phyloP scores from a whole-genome alignment of 1,140 invertebrate species.

The Physella acuta region DNA sequence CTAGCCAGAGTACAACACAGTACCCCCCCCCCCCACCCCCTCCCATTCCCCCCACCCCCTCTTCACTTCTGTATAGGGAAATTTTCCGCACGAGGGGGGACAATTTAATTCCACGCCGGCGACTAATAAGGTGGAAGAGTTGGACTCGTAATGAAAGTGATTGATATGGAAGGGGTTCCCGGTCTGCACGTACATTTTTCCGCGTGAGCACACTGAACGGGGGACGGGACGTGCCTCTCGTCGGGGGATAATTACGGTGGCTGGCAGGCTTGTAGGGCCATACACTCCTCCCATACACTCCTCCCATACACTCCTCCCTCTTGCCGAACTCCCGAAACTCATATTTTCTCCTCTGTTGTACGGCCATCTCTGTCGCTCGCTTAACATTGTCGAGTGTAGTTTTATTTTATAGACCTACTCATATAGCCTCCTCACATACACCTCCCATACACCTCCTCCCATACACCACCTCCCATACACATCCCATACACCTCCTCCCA shows the following conservation, averaged over 20 bases:
- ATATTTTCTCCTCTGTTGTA: too few species aligned
- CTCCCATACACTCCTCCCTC: too few species aligned
- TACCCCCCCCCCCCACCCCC: background rate
- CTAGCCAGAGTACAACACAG: background rate
- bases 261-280: slow-evolving; percentile 6
- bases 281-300: background rate
- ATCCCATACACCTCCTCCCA: too few species aligned
- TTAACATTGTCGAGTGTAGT: too few species aligned
- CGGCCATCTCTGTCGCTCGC: too few species aligned
- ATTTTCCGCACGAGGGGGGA: too few species aligned
- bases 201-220: slow-evolving; percentile 1
- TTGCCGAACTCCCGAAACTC: too few species aligned
- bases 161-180: slow-evolving; percentile 11
- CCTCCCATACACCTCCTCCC: too few species aligned
- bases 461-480: too few species aligned
- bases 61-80: too few species aligned
- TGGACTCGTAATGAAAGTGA: slow-evolving; percentile 8
- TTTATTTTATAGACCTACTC: too few species aligned
- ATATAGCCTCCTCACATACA: too few species aligned
- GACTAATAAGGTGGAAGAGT: slow-evolving; percentile 18
- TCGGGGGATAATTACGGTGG: slow-evolving; percentile 6
- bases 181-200: slow-evolving; percentile 9
- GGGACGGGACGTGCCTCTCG: background rate
- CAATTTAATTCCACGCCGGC: slow-evolving; percentile 14
- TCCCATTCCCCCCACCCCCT: background rate